Evolutionary conservation across 2,797 vertebrate genomes (phyloP).

Genomic region (Sebastes cheni): DNA sequence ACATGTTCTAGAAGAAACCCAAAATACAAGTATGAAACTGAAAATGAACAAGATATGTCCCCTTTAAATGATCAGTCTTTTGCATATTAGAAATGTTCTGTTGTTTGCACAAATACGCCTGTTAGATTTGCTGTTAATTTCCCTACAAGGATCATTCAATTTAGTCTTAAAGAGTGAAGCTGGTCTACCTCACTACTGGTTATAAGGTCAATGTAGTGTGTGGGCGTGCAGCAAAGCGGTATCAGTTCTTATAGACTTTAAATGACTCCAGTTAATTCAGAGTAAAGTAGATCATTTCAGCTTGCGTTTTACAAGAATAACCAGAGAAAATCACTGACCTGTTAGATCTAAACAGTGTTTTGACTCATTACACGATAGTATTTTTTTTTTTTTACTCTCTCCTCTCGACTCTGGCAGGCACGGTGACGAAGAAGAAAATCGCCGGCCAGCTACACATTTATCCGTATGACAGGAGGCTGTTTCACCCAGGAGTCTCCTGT

Average conservation of each 20-base stretch:
- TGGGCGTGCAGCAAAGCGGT: not conserved
- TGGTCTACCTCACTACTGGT: not conserved
- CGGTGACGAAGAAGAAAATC: constrained; percentile 86
- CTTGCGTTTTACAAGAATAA: not conserved
- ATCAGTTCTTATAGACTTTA: not conserved
- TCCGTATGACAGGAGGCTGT: constrained; percentile 87
- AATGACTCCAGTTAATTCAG: not conserved
- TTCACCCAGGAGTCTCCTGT: constrained; percentile 83
- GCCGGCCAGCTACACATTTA: constrained; percentile 81
- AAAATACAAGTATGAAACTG: too few relatives aligned
- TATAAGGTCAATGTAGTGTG: not conserved
- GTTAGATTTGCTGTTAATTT: not conserved
- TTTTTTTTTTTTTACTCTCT: not conserved
- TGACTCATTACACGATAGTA: not conserved
- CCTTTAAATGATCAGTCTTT: not conserved
- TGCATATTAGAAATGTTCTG: not conserved
- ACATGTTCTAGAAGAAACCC: too few relatives aligned
- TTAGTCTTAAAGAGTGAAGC: not conserved
- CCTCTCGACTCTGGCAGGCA: constrained; percentile 73
- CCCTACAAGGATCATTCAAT: not conserved
- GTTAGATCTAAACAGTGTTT: not conserved
- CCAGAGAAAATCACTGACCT: not conserved
- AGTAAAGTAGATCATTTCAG: not conserved
- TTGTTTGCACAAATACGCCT: not conserved
- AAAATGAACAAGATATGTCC: too few relatives aligned